phyloP scores from a whole-genome alignment of 2,888 invertebrate genomes.

The Leptinotarsa haldemani region DNA sequence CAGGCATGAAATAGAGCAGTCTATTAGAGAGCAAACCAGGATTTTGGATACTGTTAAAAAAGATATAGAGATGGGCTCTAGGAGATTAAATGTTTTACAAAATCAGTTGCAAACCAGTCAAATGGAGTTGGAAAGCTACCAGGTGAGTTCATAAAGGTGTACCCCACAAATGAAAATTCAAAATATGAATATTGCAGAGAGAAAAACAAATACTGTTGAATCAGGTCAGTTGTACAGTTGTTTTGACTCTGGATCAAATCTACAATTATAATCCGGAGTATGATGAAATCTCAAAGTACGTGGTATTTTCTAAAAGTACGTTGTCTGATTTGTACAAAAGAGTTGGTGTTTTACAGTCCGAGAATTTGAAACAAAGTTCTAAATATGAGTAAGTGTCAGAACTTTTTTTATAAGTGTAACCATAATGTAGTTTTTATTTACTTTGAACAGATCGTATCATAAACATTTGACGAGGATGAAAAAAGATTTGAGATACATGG shows the following conservation, averaged over 20 bases:
- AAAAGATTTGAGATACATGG: conserved; percentile 77
- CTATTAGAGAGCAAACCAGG: conserved; percentile 71
- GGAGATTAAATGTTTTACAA: conserved; percentile 70
- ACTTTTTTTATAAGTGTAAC: too few relatives aligned
- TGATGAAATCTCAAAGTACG: conserved; percentile 65
- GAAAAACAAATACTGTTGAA: conserved; percentile 83
- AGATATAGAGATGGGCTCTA: conserved; percentile 71
- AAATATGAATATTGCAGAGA: conserved; percentile 65
- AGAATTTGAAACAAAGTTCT: conserved; percentile 73
- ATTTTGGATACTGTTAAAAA: conserved; percentile 71
- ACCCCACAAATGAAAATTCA: neutral
- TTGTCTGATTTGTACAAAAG: conserved; percentile 72
- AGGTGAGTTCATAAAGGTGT: conserved; percentile 67
- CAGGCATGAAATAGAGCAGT: conserved; percentile 71
- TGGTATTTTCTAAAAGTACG: conserved; percentile 74
- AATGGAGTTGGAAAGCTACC: conserved; percentile 73
- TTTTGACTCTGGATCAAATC: conserved; percentile 78
- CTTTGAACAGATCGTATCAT: conserved; percentile 70
- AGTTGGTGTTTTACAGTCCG: conserved; percentile 74
- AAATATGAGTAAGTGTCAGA: conserved; percentile 70
- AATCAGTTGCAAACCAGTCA: conserved; percentile 69
- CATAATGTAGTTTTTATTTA: too few relatives aligned
- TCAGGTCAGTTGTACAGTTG: conserved; percentile 77
- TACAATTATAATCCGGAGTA: conserved; percentile 67
- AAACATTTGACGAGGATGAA: conserved; percentile 78